phyloP scores from a whole-genome alignment of 2,113 vertebrate genomes.

The Phalacrocorax pelagicus region DNA sequence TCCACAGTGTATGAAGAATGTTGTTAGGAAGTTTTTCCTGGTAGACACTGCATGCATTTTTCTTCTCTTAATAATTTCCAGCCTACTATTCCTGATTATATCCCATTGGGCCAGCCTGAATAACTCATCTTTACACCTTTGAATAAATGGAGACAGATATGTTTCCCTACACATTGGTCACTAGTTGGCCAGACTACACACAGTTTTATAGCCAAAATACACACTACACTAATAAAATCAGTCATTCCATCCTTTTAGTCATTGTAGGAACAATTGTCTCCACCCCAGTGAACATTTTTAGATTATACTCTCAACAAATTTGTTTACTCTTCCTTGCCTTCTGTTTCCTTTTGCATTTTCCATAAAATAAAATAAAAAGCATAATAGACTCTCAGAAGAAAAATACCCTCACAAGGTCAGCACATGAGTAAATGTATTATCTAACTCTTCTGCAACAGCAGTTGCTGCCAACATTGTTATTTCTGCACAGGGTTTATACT shows the following conservation, averaged over 20 bases:
- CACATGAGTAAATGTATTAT: background rate
- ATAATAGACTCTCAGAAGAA: background rate
- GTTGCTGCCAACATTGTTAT: background rate
- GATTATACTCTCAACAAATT: background rate
- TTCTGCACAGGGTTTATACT: background rate
- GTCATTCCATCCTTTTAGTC: slow-evolving; percentile 21
- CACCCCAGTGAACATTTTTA: background rate
- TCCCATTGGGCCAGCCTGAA: background rate
- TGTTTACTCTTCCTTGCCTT: background rate
- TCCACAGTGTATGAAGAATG: slow-evolving; percentile 42
- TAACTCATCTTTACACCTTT: slow-evolving; percentile 50
- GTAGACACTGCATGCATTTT: slow-evolving; percentile 41
- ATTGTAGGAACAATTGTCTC: background rate
- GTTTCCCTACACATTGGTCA: slow-evolving; percentile 27
- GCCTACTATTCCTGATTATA: slow-evolving; percentile 36
- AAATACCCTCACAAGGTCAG: background rate
- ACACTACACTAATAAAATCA: slow-evolving; percentile 14
- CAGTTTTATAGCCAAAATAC: slow-evolving; percentile 33
- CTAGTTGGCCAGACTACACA: slow-evolving; percentile 37
- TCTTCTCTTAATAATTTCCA: slow-evolving; percentile 59
- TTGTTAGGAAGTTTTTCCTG: slow-evolving; percentile 42
- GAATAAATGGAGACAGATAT: slow-evolving; percentile 42
- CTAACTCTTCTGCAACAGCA: background rate
- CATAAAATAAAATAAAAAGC: background rate
- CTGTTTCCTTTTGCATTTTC: background rate